Percentiles rank a stretch among this genome's conserved stretches.
Evolutionary conservation across 1,140 invertebrate species (phyloP).

Genomic region (Scylla paramamosain): DNA sequence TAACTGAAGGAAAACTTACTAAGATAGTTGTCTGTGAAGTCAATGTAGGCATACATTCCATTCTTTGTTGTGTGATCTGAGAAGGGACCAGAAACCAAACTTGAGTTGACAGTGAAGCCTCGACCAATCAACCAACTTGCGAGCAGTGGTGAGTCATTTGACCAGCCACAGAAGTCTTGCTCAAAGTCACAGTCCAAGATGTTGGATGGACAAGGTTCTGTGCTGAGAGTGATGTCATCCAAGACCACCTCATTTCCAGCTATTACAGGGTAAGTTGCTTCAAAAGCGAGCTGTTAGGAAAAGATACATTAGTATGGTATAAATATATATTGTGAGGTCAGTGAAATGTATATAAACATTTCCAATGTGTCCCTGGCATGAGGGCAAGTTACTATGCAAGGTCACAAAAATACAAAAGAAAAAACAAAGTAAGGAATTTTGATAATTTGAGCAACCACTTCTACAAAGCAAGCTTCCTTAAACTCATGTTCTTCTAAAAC

Average conservation of each 20-base stretch:
- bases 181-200: slow-evolving; percentile 63
- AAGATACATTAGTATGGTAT: background rate
- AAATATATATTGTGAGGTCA: too few relatives aligned
- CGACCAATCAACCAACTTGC: slow-evolving; percentile 62
- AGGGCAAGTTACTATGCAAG: too few relatives aligned
- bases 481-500: too few relatives aligned
- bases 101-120: slow-evolving; percentile 56
- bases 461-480: too few relatives aligned
- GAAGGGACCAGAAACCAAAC: slow-evolving; percentile 62
- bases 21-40: slow-evolving; percentile 64
- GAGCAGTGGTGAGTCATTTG: background rate
- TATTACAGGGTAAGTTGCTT: background rate
- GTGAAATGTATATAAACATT: too few relatives aligned
- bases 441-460: too few relatives aligned
- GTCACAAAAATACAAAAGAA: too few relatives aligned
- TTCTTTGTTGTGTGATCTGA: slow-evolving; percentile 69
- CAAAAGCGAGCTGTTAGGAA: slow-evolving; percentile 40
- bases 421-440: too few relatives aligned
- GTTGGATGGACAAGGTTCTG: slow-evolving; percentile 61
- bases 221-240: slow-evolving; percentile 61
- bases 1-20: background rate
- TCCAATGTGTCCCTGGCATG: too few relatives aligned
- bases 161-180: slow-evolving; percentile 61
- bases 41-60: slow-evolving; percentile 73
- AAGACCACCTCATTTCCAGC: slow-evolving; percentile 1